Percentiles rank a stretch among this genome's conserved stretches.
Conservation (phyloP, 2,888 invertebrate species). For the Drosophila histrio region DNA sequence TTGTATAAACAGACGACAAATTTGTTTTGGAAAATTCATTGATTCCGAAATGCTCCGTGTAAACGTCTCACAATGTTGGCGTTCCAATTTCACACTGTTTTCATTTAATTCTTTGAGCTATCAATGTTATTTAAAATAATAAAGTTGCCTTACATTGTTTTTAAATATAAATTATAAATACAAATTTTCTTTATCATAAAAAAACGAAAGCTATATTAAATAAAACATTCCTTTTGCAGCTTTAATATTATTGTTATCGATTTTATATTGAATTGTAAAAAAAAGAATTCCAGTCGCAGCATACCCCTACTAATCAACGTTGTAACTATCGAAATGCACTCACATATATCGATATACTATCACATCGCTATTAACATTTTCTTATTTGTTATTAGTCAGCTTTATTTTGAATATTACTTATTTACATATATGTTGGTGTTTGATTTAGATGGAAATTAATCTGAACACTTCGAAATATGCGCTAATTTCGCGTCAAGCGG, state of each 20-base stretch:
- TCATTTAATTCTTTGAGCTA: too few species aligned
- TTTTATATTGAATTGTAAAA: background rate
- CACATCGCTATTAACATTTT: slow-evolving; percentile 19
- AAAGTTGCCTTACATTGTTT: too few species aligned
- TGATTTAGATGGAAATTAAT: slow-evolving; percentile 47
- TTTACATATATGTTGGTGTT: slow-evolving; percentile 28
- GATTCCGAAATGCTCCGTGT: too few species aligned
- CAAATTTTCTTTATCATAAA: too few species aligned
- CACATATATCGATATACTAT: slow-evolving; percentile 26
- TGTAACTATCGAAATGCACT: background rate
- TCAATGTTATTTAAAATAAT: too few species aligned
- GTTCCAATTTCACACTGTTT: too few species aligned
- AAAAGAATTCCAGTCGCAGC: background rate
- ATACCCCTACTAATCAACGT: background rate
- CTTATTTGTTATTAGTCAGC: slow-evolving; percentile 45
- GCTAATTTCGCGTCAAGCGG: slow-evolving; percentile 47
- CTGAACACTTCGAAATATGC: slow-evolving; percentile 59
- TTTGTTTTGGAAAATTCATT: too few species aligned
- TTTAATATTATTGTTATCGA: background rate
- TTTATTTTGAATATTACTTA: slow-evolving; percentile 39
- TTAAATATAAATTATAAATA: too few species aligned
- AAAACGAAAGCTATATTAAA: too few species aligned
- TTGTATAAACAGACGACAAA: too few species aligned
- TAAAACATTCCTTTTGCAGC: too few species aligned
- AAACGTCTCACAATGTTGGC: too few species aligned